Evolutionary conservation across 2,888 invertebrate genomes (phyloP), one percentile per base, ranked within the genome.

Genomic region (Schrankia costaestrigalis): DNA sequence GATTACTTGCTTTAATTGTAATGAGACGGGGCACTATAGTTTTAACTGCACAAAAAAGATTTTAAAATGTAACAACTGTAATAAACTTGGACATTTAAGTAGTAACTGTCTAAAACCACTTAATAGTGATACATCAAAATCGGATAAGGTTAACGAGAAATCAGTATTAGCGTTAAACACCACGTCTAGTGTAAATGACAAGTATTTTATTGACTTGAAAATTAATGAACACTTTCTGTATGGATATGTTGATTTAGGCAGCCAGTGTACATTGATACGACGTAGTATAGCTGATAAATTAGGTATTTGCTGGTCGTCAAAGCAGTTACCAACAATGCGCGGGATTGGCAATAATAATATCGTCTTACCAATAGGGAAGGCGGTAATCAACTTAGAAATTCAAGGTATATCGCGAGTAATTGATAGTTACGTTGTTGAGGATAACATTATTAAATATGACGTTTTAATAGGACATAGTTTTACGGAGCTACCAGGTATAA

Each of bases 401-500:
- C 36, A 41, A 30, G 26, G 31, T 1, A 27, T 35, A 13, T 19
- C 17, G 25, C 23, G 21, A 23, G 10, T 7, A 5, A 26, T 39
- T 1, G 33, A 35, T 12, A 5, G 11, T 2, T 40, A 24, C 10
- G 13, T 45, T 15, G 46, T 46, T 3, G 29, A 41, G 3, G 42
- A 50, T 15, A 11, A 11, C 12, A 22, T 42, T 1, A 33, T 46
- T 11, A 46, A 29, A 14, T 44, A 36, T 12, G 17, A 21, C 2
- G 5, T 45, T 1, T 22, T 49, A 10, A 8, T 49, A 2, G 45
- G 49, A 2, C 43, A 45, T 23, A 39, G 23, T 5, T 46, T 45
- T 22, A 46, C 48, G 2, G 45, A 45, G 30, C 32, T 22, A 25
- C 42, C 48, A 1, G 13, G 34, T 3, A 27, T 45, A 11, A 17